Percentiles rank a stretch among this genome's conserved stretches.
phyloP scores from a whole-genome alignment of 2,797 vertebrate species.

The Bovichtus variegatus region DNA sequence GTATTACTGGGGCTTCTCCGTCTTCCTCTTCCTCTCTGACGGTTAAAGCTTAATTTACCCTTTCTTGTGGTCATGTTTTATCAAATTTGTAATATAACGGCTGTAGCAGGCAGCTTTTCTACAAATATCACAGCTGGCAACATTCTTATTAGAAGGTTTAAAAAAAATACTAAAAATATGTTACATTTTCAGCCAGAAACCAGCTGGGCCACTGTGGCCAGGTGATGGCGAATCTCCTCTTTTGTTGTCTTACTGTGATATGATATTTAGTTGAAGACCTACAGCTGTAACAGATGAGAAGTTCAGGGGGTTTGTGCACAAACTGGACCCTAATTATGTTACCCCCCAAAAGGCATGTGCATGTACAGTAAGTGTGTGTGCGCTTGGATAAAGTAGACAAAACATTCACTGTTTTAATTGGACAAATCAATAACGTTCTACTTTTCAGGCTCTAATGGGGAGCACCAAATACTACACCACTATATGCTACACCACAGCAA shows the following conservation, averaged over 20 bases:
- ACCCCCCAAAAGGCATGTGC: not conserved
- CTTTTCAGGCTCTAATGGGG: not conserved
- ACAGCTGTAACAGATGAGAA: not conserved
- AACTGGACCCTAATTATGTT: conserved; percentile 6
- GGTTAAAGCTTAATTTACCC: conserved; percentile 14
- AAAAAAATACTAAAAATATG: not conserved
- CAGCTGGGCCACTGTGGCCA: conserved; percentile 9
- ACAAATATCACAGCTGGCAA: conserved; percentile 38
- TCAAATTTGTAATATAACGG: conserved; percentile 14
- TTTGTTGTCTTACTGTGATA: not conserved
- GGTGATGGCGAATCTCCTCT: conserved; percentile 5
- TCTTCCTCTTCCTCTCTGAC: not conserved
- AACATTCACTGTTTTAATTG: conserved; percentile 8
- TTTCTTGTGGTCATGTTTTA: conserved; percentile 30
- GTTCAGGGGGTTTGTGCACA: not conserved
- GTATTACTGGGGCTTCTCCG: not conserved
- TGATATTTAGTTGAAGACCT: not conserved
- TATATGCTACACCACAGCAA: not conserved
- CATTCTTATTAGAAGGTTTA: conserved; percentile 11
- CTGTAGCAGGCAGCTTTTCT: not conserved
- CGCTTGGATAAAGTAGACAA: not conserved
- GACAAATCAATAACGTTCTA: conserved; percentile 3
- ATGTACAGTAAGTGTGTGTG: not conserved
- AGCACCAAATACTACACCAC: not conserved
- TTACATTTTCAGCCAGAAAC: conserved; percentile 2